phyloP scores from a whole-genome alignment of 1,140 invertebrate species.

The Caenorhabditis inopinata region DNA sequence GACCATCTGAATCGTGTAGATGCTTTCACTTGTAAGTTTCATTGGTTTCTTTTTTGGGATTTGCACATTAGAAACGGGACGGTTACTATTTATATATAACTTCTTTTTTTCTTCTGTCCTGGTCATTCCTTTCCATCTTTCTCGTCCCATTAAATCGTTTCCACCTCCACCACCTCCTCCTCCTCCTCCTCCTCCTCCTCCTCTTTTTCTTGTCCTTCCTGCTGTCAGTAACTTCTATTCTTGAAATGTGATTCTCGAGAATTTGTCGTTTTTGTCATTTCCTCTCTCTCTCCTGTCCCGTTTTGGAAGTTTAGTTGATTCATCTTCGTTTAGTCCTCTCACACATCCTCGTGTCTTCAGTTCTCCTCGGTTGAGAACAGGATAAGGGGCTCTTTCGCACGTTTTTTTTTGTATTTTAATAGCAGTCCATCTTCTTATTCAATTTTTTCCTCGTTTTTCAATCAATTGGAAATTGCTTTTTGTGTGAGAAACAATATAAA shows the following conservation, averaged over 20 bases:
- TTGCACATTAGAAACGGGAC: slow-evolving; percentile 28
- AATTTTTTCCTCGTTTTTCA: background rate
- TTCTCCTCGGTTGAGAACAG: slow-evolving; percentile 19
- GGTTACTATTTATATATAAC: background rate
- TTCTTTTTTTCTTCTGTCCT: background rate
- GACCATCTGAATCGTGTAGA: slow-evolving; percentile 21
- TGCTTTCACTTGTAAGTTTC: background rate
- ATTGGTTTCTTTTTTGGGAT: background rate
- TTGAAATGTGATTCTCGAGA: background rate
- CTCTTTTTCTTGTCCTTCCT: background rate
- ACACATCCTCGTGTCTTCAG: background rate
- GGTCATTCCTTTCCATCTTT: slow-evolving; percentile 7
- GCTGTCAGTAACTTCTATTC: background rate
- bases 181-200: background rate
- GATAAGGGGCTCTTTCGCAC: background rate
- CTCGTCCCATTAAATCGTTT: too few species aligned
- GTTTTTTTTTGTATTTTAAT: background rate
- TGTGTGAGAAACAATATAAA: background rate
- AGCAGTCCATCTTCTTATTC: background rate
- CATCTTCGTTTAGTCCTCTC: background rate
- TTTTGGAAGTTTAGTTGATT: slow-evolving; percentile 25
- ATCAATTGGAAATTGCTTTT: background rate
- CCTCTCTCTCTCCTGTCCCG: background rate
- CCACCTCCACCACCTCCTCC: too few species aligned
- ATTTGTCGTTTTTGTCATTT: too few species aligned